A percentile compares a stretch with the other conserved stretches of the same genome.
phyloP scores from a whole-genome alignment of 2,113 vertebrate species.

The Oreochromis spilurus region DNA sequence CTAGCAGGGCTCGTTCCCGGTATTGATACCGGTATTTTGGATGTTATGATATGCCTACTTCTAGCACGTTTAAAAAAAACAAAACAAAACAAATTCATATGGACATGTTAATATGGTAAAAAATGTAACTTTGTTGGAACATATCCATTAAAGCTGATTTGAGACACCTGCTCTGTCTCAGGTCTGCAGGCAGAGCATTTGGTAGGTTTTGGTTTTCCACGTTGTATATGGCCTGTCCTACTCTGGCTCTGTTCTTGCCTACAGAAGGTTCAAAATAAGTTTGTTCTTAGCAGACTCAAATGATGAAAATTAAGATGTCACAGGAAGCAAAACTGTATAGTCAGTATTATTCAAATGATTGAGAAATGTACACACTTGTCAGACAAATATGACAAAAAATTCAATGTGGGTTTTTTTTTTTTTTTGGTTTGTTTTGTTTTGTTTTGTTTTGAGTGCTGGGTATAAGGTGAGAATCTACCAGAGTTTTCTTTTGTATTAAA shows the following conservation, averaged over 20 bases:
- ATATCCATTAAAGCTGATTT: not conserved
- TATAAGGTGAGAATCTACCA: not conserved
- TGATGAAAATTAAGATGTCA: not conserved
- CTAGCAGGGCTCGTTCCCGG: not conserved
- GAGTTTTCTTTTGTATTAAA: not conserved
- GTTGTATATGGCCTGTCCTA: not conserved
- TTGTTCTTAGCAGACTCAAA: not conserved
- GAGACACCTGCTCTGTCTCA: not conserved
- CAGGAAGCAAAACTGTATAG: not conserved
- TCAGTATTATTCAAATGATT: not conserved
- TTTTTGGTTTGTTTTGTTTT: rapidly evolving
- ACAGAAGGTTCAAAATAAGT: not conserved
- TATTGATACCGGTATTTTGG: not conserved
- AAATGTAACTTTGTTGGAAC: not conserved
- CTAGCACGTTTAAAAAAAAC: not conserved
- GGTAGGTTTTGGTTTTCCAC: not conserved
- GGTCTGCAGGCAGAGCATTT: not conserved
- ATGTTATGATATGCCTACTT: not conserved
- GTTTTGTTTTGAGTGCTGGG: not conserved
- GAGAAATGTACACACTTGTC: not conserved
- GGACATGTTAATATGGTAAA: not conserved
- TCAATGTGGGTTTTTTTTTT: not conserved
- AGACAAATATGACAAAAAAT: not conserved
- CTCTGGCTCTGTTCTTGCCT: not conserved
- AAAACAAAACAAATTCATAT: not conserved